Evolutionary conservation across 2,113 vertebrate species (phyloP), one percentile per base, ranked within the genome.

Genomic region (Holacanthus passer): DNA sequence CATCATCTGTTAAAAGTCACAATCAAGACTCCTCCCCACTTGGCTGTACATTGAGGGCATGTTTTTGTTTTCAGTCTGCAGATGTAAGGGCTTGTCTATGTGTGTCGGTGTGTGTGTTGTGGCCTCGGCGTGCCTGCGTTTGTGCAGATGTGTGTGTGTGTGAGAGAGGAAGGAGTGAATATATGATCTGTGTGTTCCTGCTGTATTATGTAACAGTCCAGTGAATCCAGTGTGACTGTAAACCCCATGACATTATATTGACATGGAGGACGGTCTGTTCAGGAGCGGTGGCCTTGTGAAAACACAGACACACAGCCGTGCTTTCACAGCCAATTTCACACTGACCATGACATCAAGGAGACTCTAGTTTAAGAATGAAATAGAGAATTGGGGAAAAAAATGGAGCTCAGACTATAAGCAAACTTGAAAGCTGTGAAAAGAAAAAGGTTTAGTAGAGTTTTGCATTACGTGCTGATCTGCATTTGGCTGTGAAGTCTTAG

Each of bases 61-160:
- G 83, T 92, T 90, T 68, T 84, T 88, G 73, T 89, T 77, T 84
- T 84, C 76, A 78, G 65, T 66, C 84, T 87, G 88, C 88, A 87
- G 77, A 85, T 86, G 78, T 72, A 59, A 69, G 32, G 27, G 35
- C 77, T 84, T 76, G 29, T 31, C 48, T 68, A 65, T 39, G 43
- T 24, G 32, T 63, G 66, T 62, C 16, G 35, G 63, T 60, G 50
- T 56, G 20, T 69, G 47, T 35, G 65, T 47, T 69, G n/a, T 53
- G 52, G 50, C 13, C 9, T 47, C 59, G 29, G 41, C 35, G 29
- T 53, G 79, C 10, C 47, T 67, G 32, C 11, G 10, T 79, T 39
- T 35, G 9, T 47, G 47, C 45, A 37, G 31, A 45, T 59, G 50
- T 67, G 50, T 32, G 19, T 48, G 31, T 67, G 29, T 45, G 59